A percentile compares a stretch with the other conserved stretches of the same genome.
Conservation (phyloP, 2,888 invertebrate genomes). For the Masnerella sp. region DNA sequence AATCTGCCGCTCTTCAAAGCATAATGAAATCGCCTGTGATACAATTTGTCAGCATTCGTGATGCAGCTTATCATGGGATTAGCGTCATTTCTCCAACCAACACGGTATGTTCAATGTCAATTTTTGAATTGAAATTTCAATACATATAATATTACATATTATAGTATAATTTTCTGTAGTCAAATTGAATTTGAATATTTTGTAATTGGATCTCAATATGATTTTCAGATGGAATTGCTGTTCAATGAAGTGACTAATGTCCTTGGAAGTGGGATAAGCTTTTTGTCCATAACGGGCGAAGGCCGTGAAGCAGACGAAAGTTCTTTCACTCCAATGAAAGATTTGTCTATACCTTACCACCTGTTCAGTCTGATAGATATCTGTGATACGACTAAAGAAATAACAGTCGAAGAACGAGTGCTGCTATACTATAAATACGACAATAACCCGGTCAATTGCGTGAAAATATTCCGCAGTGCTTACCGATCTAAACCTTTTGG, state of each 20-base stretch:
- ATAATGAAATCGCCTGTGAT: constrained; percentile 91
- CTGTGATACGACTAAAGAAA: constrained; percentile 95
- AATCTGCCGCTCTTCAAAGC: constrained; percentile 93
- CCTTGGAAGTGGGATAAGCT: constrained; percentile 93
- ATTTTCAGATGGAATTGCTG: constrained; percentile 81
- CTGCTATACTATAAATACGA: constrained; percentile 98
- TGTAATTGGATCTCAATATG: too few relatives aligned
- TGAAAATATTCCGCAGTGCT: constrained; percentile 95
- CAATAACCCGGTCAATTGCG: constrained; percentile 96
- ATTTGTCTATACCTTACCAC: constrained; percentile 91
- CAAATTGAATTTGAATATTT: too few relatives aligned
- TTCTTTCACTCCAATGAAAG: constrained; percentile 91
- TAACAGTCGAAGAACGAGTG: constrained; percentile 92
- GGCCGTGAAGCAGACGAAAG: constrained; percentile 91
- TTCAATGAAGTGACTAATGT: constrained; percentile 87
- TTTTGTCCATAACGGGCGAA: constrained; percentile 95
- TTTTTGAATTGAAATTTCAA: not conserved
- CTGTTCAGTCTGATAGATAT: constrained; percentile 97
- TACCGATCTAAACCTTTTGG: constrained; percentile 92
- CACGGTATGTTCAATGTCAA: too few relatives aligned
- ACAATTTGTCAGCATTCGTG: constrained; percentile 88
- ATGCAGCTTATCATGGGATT: constrained; percentile 94
- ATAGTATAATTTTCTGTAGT: too few relatives aligned
- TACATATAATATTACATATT: too few relatives aligned
- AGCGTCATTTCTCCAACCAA: constrained; percentile 93